A percentile compares a stretch with the other conserved stretches of the same genome.
phyloP scores from a whole-genome alignment of 2,888 invertebrate genomes.

The Drosophila anomalata region DNA sequence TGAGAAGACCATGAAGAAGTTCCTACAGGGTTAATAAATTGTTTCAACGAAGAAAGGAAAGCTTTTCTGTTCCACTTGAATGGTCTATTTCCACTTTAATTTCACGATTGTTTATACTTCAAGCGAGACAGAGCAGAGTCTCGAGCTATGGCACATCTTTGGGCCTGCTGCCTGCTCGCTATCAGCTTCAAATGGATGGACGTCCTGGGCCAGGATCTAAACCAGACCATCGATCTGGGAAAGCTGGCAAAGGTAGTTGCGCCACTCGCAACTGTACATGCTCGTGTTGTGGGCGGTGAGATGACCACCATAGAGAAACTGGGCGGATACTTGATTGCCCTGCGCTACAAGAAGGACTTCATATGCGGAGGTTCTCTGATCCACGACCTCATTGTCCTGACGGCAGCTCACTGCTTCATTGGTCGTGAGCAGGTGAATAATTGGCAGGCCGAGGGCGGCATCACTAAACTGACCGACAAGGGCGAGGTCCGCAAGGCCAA shows the following conservation, averaged over 20 bases:
- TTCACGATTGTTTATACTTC: background rate
- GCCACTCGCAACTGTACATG: background rate
- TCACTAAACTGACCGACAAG: slow-evolving; percentile 28
- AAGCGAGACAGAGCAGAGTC: background rate
- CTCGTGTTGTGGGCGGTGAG: slow-evolving; percentile 60
- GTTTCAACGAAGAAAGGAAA: background rate
- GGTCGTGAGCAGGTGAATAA: background rate
- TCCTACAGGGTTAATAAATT: slow-evolving; percentile 1
- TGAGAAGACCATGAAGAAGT: background rate
- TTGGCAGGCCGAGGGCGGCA: slow-evolving; percentile 50
- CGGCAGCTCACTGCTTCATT: slow-evolving; percentile 61
- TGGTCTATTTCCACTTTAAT: slow-evolving; percentile 5
- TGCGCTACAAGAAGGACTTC: slow-evolving; percentile 42
- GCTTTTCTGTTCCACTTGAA: slow-evolving; percentile 2
- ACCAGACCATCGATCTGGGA: background rate
- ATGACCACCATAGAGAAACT: slow-evolving; percentile 47
- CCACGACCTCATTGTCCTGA: slow-evolving; percentile 42
- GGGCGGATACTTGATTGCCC: slow-evolving; percentile 59
- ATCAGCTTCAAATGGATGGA: background rate
- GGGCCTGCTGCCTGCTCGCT: slow-evolving; percentile 3
- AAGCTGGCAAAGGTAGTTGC: slow-evolving; percentile 24
- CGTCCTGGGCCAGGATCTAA: background rate
- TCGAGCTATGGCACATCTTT: slow-evolving; percentile 1
- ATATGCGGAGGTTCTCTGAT: slow-evolving; percentile 62
- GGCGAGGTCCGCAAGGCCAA: slow-evolving; percentile 7